A percentile compares a stretch with the other conserved stretches of the same genome.
phyloP scores from a whole-genome alignment of 92 coral and sea anemone genomes.

The Phenganax stokvisi region DNA sequence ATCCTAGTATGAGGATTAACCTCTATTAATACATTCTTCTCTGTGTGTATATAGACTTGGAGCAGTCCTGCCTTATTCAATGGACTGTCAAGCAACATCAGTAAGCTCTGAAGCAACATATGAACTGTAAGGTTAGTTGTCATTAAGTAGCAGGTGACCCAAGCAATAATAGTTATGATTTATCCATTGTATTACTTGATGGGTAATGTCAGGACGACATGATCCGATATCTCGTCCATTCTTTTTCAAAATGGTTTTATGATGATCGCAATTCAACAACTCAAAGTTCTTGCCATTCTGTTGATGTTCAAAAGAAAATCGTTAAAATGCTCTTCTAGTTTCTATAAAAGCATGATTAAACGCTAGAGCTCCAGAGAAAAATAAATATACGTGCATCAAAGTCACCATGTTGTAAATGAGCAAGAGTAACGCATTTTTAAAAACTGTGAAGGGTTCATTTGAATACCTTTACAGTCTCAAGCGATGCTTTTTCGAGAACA shows the following conservation, averaged over 20 bases:
- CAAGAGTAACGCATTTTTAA: background rate
- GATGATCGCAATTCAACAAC: slow-evolving; percentile 86
- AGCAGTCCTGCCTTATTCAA: slow-evolving; percentile 90
- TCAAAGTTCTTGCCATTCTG: slow-evolving; percentile 97
- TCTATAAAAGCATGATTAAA: background rate
- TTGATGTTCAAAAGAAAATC: background rate
- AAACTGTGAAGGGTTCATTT: background rate
- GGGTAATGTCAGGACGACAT: slow-evolving; percentile 92
- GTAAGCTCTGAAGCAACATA: slow-evolving; percentile 56
- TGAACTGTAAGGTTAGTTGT: background rate
- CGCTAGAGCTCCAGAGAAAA: too few species aligned
- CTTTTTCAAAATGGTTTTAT: slow-evolving; percentile 81
- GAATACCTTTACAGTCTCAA: slow-evolving; percentile 88
- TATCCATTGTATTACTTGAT: slow-evolving; percentile 57
- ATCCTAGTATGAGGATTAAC: slow-evolving; percentile 98
- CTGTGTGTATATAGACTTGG: slow-evolving; percentile 92
- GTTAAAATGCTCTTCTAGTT: background rate
- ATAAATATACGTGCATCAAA: too few species aligned
- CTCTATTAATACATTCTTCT: slow-evolving; percentile 82
- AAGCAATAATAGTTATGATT: too few species aligned
- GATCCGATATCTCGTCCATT: slow-evolving; percentile 73
- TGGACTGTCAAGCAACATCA: slow-evolving; percentile 95
- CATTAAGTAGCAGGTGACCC: background rate
- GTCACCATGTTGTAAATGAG: too few species aligned
- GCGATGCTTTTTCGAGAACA: slow-evolving; percentile 80